Evolutionary conservation across 2,113 vertebrate species (phyloP), one percentile per base, ranked within the genome.

Genomic region (Cavia aperea): DNA sequence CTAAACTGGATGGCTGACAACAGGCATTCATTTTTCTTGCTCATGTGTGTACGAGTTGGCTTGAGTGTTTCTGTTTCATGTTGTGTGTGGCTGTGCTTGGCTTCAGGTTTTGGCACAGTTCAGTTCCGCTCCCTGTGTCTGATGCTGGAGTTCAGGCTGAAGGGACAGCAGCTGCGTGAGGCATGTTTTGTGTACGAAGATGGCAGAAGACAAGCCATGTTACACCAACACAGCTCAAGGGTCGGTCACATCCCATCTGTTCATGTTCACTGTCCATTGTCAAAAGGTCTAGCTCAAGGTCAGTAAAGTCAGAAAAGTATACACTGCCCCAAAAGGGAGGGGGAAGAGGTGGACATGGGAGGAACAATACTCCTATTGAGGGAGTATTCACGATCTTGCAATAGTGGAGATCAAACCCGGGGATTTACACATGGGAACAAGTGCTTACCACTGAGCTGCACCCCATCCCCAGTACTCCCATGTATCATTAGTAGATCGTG

Each of bases 101-200:
- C 10, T 46, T 39, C 43, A 49, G 89, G 49, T 68, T 94, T 90
- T 49, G 58, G 87, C 26, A n/a, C 79, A 39, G 31, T 68, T 92
- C 26, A 19, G 0, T 23, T 85, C 58, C 81, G 83, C 51, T 54
- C 72, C n/a, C 2, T 26, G 46, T 24, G 33, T 81, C 58, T 73
- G 49, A 49, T 75, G 66, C 79, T 49, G 82, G 60, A 77, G 11
- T 51, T 29, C 46, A 43, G 78, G 39, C 12, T 82, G 26, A 31
- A 68, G 62, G 51, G 46, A 29, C 43, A 43, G 19, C n/a, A 21
- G 51, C 43, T 63, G 16, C 4, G 19, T 9, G 58, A 78, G 51
- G 6, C 36, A 6, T 36, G 1, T 68, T 83, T 24, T 86, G 62
- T 75, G 9, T 2, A 7, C 46, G 49, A 60, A 4, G 72, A 75